These are phyloP conservation scores for Temnopleurus reevesii DNA, from an alignment of 53 echinoderm and acorn worm genomes.

Conservation along the genomic window DNA sequence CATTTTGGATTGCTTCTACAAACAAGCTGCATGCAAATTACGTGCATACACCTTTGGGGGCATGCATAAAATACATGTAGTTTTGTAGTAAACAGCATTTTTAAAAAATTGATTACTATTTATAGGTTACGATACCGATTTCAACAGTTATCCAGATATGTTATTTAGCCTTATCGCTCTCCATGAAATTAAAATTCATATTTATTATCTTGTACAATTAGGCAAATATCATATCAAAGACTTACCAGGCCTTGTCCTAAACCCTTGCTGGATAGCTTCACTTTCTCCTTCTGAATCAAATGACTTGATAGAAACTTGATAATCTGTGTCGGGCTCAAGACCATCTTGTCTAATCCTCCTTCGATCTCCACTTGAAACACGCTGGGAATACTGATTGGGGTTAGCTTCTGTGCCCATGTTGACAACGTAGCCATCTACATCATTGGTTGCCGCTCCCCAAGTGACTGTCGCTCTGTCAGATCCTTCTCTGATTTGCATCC, in stretches of 20 bases:
- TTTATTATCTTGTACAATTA: too few relatives aligned
- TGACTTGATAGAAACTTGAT: conserved; percentile 26
- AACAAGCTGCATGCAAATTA: too few relatives aligned
- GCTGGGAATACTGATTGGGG: conserved; percentile 20
- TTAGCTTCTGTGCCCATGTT: conserved; percentile 14
- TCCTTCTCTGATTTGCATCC: conserved; percentile 38
- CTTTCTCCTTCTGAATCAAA: conserved; percentile 29
- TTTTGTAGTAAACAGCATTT: too few relatives aligned
- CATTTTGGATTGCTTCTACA: too few relatives aligned
- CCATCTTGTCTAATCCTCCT: background rate
- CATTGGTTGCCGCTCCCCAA: conserved; percentile 27
- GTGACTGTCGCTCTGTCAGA: background rate
- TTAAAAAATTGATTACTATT: too few relatives aligned
- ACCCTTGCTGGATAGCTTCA: conserved; percentile 14
- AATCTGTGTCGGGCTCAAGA: conserved; percentile 40
- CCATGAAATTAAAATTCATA: too few relatives aligned
- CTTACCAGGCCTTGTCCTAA: conserved; percentile 32
- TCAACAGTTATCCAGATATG: too few relatives aligned
- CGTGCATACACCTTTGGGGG: too few relatives aligned
- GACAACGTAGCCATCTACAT: conserved; percentile 27
- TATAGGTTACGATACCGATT: too few relatives aligned
- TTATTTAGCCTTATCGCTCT: too few relatives aligned
- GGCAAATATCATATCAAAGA: too few relatives aligned
- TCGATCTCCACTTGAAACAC: background rate
- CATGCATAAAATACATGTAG: too few relatives aligned